phyloP scores from a whole-genome alignment of 2,797 vertebrate species.

The Clarias laeviceps region DNA sequence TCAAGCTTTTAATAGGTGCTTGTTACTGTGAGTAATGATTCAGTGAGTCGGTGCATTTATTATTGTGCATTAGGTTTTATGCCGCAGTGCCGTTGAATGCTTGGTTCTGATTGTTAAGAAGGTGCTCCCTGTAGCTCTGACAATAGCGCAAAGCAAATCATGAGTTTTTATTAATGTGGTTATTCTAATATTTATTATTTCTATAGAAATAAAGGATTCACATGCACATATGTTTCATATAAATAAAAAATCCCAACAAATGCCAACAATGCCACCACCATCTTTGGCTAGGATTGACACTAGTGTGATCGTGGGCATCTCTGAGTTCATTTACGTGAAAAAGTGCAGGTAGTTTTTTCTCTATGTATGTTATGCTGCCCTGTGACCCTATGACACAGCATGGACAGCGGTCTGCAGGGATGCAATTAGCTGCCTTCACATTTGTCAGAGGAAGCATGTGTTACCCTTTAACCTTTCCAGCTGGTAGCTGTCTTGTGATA shows the following conservation, averaged over 20 bases:
- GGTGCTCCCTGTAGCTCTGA: not conserved
- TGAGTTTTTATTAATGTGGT: not conserved
- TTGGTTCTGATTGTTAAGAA: not conserved
- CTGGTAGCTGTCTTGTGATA: not conserved
- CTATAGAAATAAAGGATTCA: not conserved
- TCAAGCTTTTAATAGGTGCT: not conserved
- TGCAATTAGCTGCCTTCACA: constrained; percentile 6
- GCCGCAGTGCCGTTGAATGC: not conserved
- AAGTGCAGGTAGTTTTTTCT: not conserved
- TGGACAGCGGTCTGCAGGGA: not conserved
- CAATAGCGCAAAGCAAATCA: not conserved
- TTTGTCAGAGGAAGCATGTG: constrained; percentile 2
- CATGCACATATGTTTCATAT: not conserved
- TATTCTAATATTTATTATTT: not conserved
- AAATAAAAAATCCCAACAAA: not conserved
- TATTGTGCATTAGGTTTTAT: not conserved
- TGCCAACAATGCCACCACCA: not conserved
- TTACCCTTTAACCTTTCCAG: not conserved
- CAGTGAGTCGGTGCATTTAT: not conserved
- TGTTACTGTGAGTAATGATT: not conserved
- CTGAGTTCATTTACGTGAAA: not conserved
- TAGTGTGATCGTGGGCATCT: not conserved
- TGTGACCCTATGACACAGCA: not conserved
- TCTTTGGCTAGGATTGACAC: not conserved
- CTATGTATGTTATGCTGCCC: not conserved